phyloP scores from a whole-genome alignment of 2,888 invertebrate species.

The Odiellus spinosus region DNA sequence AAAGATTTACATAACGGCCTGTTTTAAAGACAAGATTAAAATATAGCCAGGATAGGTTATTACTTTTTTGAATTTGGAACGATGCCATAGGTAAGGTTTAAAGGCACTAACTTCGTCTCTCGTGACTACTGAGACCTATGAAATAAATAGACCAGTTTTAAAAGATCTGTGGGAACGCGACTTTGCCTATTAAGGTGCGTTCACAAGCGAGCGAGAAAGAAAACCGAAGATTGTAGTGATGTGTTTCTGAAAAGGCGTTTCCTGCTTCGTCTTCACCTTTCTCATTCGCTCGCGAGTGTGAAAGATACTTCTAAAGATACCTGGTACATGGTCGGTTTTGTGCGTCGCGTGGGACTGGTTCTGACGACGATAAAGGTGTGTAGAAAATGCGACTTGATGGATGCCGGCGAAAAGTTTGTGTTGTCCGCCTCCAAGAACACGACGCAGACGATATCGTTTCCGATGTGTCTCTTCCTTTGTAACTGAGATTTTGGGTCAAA shows the following conservation, averaged over 20 bases:
- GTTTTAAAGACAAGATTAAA: background rate
- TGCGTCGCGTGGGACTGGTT: slow-evolving; percentile 68
- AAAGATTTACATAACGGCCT: too few species aligned
- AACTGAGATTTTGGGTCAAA: slow-evolving; percentile 33
- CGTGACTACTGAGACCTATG: slow-evolving; percentile 48
- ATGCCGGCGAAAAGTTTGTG: slow-evolving; percentile 78
- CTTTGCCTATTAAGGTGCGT: too few species aligned
- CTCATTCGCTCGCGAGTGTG: background rate
- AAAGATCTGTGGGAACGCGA: too few species aligned
- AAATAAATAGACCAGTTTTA: slow-evolving; percentile 1
- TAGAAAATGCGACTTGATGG: slow-evolving; percentile 85
- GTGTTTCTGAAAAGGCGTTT: background rate
- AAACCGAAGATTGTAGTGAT: background rate
- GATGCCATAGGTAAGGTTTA: slow-evolving; percentile 89
- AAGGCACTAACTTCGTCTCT: slow-evolving; percentile 88
- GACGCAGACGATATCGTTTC: slow-evolving; percentile 87
- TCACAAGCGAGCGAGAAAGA: background rate
- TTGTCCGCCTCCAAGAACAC: slow-evolving; percentile 86
- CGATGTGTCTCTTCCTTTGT: slow-evolving; percentile 80
- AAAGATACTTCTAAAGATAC: slow-evolving; percentile 20
- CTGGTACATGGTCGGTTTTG: slow-evolving; percentile 73
- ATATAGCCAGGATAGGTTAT: background rate
- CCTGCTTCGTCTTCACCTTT: background rate
- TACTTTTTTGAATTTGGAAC: slow-evolving; percentile 71
- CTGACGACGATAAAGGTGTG: slow-evolving; percentile 84